A percentile compares a stretch with the other conserved stretches of the same genome.
Conservation (phyloP, 2,113 vertebrate genomes). For the Copsychus sechellarum region DNA sequence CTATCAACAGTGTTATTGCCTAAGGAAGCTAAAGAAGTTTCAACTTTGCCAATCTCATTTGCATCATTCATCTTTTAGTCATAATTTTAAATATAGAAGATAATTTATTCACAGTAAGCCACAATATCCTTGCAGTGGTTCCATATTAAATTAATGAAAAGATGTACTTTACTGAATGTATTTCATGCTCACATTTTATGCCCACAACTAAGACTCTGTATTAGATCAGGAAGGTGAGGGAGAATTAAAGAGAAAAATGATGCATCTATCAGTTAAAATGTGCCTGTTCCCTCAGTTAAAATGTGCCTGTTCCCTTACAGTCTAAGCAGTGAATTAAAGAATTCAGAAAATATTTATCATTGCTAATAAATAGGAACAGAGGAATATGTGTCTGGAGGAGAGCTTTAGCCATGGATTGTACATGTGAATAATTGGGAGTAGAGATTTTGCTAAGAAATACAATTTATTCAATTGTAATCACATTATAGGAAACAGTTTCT, state of each 20-base stretch:
- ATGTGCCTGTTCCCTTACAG: background rate
- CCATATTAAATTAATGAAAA: background rate
- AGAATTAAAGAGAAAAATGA: background rate
- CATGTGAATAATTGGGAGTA: background rate
- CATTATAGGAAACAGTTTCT: background rate
- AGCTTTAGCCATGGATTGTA: background rate
- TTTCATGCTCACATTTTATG: background rate
- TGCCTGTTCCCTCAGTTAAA: background rate
- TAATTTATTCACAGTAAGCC: background rate
- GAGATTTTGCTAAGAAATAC: background rate
- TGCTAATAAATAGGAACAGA: background rate
- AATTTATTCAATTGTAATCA: background rate
- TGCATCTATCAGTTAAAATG: background rate
- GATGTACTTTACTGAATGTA: background rate
- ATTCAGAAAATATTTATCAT: background rate
- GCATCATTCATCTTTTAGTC: background rate
- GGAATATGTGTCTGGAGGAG: background rate
- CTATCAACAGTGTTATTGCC: background rate
- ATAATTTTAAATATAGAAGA: background rate
- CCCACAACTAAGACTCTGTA: background rate
- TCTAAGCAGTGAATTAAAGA: background rate
- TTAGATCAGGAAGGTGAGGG: background rate
- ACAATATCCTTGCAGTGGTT: background rate
- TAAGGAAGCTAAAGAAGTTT: background rate
- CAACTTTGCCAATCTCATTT: background rate